phyloP scores from a whole-genome alignment of 2,113 vertebrate genomes.

The Oceanites oceanicus region DNA sequence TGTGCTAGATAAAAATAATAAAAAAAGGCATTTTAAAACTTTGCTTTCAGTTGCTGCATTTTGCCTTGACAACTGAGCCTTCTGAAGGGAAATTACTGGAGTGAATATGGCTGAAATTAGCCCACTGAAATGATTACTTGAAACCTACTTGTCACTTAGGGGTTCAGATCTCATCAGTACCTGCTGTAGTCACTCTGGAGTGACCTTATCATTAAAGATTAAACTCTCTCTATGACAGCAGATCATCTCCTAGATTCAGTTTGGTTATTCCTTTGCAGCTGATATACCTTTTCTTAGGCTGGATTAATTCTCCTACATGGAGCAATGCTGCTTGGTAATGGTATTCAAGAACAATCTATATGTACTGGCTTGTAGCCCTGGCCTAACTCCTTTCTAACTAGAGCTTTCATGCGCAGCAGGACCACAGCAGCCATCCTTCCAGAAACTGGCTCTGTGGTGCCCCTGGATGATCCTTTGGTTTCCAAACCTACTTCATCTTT shows the following conservation, averaged over 20 bases:
- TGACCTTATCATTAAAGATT: background rate
- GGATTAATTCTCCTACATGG: background rate
- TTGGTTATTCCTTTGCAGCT: background rate
- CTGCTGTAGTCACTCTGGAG: background rate
- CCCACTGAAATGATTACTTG: background rate
- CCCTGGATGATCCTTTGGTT: background rate
- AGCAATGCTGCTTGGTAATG: background rate
- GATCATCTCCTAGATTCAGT: background rate
- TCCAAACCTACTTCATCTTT: background rate
- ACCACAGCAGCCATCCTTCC: background rate
- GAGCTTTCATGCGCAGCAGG: background rate
- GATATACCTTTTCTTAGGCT: background rate
- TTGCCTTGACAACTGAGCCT: background rate
- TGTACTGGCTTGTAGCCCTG: background rate
- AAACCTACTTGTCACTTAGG: background rate
- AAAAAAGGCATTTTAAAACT: background rate
- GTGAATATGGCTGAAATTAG: background rate
- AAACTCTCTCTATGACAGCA: background rate
- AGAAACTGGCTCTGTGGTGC: background rate
- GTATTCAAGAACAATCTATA: background rate
- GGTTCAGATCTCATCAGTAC: background rate
- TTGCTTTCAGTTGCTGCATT: background rate
- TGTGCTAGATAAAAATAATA: background rate
- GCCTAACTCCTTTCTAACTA: background rate
- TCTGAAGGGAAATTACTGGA: conserved; percentile 2